Evolutionary conservation across 2,797 vertebrate species (phyloP).

Genomic region (Onychomys torridus): DNA sequence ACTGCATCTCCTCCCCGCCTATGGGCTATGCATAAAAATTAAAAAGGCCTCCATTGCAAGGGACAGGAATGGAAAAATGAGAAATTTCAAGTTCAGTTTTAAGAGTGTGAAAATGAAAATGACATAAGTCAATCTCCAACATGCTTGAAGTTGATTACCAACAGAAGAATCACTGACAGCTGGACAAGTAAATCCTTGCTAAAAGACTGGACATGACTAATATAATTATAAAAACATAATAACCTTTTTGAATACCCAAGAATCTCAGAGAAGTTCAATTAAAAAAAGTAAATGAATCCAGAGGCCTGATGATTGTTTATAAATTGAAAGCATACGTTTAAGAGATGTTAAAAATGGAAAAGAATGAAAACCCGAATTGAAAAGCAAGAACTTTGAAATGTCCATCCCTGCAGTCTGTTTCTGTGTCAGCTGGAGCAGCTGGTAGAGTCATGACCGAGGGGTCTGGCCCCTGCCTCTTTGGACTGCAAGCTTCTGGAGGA

Average conservation of each 20-base stretch:
- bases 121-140: neutral
- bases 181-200: slow-evolving; percentile 1
- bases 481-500: neutral
- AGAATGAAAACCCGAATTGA: neutral
- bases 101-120: slow-evolving; percentile 31
- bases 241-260: neutral
- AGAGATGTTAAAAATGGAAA: neutral
- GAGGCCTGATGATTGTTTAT: neutral
- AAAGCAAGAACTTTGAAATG: neutral
- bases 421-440: neutral
- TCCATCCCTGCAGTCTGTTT: neutral
- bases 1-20: neutral
- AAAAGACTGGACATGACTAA: slow-evolving; percentile 24
- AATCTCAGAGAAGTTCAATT: neutral
- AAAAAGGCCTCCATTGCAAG: neutral
- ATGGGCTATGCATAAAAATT: neutral
- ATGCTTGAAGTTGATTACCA: neutral
- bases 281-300: slow-evolving; percentile 39
- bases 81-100: slow-evolving; percentile 10
- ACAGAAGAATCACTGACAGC: neutral
- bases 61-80: slow-evolving; percentile 47
- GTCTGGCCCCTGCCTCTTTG: neutral
- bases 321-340: slow-evolving; percentile 13
- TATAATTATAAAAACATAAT: slow-evolving; percentile 37
- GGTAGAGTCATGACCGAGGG: neutral